Conservation (phyloP, 2,113 vertebrate genomes). For the Triplophysa tibetana region DNA sequence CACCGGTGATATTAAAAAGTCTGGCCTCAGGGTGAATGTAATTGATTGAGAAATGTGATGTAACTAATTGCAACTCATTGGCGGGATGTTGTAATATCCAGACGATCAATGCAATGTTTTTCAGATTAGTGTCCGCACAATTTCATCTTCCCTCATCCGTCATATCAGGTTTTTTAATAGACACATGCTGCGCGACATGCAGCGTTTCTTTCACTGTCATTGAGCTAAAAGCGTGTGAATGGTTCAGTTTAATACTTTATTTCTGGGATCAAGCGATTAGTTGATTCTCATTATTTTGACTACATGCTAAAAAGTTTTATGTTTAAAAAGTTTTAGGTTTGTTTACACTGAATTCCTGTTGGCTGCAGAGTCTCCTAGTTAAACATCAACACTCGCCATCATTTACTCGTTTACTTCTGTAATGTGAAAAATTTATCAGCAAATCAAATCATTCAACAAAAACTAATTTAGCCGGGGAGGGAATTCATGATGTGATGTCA, state of each 20-base stretch:
- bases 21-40: conserved; percentile 26
- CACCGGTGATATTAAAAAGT: conserved; percentile 29
- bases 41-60: conserved; percentile 50
- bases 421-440: too few species aligned
- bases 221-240: neutral
- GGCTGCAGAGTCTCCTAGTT: too few species aligned
- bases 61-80: conserved; percentile 50
- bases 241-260: neutral
- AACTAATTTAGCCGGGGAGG: too few species aligned
- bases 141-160: conserved; percentile 26
- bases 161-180: conserved; percentile 9
- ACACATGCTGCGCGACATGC: conserved; percentile 7
- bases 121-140: conserved; percentile 20
- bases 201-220: neutral
- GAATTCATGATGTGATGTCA: too few species aligned
- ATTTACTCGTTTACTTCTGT: too few species aligned
- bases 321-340: too few species aligned
- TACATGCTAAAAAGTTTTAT: too few species aligned
- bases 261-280: neutral
- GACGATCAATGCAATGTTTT: conserved; percentile 31
- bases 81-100: conserved; percentile 34
- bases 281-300: neutral
- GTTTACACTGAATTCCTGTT: too few species aligned
- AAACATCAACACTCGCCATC: too few species aligned
- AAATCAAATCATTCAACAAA: too few species aligned